Base-by-base conservation (phyloP, 2,797 vertebrate genomes). In the Galagoides demidoff region DNA sequence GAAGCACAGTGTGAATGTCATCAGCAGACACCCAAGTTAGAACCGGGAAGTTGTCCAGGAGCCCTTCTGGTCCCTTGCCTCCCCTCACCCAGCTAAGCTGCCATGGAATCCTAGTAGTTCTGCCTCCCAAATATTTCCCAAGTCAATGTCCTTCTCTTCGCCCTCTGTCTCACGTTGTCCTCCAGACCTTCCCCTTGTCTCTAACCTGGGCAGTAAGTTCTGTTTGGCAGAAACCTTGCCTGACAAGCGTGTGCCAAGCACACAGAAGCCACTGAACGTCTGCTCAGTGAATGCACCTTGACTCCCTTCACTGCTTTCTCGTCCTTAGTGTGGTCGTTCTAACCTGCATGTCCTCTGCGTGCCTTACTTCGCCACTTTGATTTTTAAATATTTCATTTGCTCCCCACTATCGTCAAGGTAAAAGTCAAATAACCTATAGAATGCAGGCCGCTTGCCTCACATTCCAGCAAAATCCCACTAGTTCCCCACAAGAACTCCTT, bases 1-100 rank as follows among this genome's bases (percentile, higher is more conserved):
- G 92, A 93, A 97, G 88, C 25, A 59, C 12, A 43, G 3, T 81
- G n/a, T 13, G 5, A 64, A 55, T 96, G 45, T 93, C 76, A 82
- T 92, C 52, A 34, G 8, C 92, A 76, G 78, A 68, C 55, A 68
- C 17, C 19, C 79, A 85, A 74, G 66, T 93, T 61, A 93, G 68
- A 87, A 49, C 25, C 89, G 78, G 66, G 85, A 73, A n/a, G 63
- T 64, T 61, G 59, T 92, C 79, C 87, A 89, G 74, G 64, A 59
- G 77, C 31, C 31, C 34, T 66, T 91, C 52, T 16, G 70, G 74
- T 92, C 20, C 63, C 39, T 94, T 76, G 45, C 16, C 49, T 59
- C 1, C 10, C 79, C 55, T 61, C 37, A 16, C 14, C 7, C 34
- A 76, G 27, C 71, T 82, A 73, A 82, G 66, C 27, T 73, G 79